Evolutionary conservation across 2,113 vertebrate species (phyloP).

Genomic region (Ctenomys sociabilis): DNA sequence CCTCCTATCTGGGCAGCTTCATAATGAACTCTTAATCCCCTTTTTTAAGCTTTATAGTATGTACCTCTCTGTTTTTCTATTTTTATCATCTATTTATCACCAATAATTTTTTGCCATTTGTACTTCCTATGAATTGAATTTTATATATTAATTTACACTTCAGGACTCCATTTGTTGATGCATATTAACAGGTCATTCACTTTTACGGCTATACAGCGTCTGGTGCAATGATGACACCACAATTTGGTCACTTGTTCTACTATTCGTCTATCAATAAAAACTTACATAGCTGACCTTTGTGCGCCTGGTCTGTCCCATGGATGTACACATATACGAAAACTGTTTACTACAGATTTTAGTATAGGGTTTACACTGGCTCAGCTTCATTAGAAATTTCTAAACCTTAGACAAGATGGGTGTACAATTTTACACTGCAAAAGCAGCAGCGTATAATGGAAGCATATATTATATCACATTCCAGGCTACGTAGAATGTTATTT

Average conservation of each 20-base stretch:
- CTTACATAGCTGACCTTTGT: background rate
- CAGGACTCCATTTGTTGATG: background rate
- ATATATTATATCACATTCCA: background rate
- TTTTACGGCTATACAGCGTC: background rate
- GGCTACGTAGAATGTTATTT: too few species aligned
- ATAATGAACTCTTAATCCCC: background rate
- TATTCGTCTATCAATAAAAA: background rate
- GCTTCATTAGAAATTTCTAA: background rate
- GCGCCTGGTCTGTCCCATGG: background rate
- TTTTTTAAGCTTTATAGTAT: background rate
- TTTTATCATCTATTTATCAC: background rate
- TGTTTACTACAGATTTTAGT: background rate
- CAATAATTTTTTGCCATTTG: background rate
- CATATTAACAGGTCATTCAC: background rate
- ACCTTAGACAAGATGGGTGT: background rate
- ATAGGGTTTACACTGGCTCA: background rate
- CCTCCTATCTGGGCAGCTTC: background rate
- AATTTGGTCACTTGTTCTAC: background rate
- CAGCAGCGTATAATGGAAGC: background rate
- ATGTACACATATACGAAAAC: background rate
- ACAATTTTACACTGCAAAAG: background rate
- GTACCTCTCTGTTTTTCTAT: background rate
- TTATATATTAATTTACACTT: background rate
- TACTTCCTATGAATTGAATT: background rate
- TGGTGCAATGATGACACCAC: background rate